A percentile compares a stretch with the other conserved stretches of the same genome.
Evolutionary conservation across 2,113 vertebrate genomes (phyloP).

Genomic region (Apodemus speciosus): DNA sequence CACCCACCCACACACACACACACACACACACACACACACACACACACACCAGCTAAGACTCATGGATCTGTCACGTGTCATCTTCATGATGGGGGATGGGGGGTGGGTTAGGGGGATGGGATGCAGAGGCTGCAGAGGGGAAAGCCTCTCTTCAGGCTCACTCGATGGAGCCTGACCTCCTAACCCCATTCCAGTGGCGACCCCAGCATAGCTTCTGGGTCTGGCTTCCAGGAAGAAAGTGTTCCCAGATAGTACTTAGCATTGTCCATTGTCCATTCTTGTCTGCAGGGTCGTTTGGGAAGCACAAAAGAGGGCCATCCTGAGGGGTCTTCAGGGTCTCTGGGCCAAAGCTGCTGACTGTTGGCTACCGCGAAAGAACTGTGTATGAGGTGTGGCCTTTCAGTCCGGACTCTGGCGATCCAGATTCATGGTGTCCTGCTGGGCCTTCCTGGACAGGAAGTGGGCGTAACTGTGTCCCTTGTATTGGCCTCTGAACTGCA

Average conservation of each 20-base stretch:
- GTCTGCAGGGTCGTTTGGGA: not conserved
- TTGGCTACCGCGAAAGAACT: not conserved
- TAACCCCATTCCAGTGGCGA: not conserved
- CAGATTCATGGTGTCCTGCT: conserved; percentile 39
- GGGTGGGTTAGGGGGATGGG: not conserved
- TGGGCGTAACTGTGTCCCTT: conserved; percentile 86
- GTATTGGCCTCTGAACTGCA: conserved; percentile 88
- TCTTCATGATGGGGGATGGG: too few relatives aligned
- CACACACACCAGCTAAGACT: not conserved
- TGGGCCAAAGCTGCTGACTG: not conserved
- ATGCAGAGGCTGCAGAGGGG: not conserved
- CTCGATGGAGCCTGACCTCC: too few relatives aligned
- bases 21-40: not conserved
- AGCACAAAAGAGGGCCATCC: not conserved
- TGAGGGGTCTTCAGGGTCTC: not conserved
- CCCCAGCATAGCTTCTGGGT: fast-evolving
- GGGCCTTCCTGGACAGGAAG: conserved; percentile 68
- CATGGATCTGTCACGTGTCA: not conserved
- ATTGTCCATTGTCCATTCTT: too few relatives aligned
- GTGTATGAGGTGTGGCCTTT: not conserved
- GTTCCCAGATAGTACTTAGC: fast-evolving
- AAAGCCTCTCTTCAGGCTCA: too few relatives aligned
- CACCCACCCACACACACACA: too few relatives aligned
- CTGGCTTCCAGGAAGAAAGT: not conserved
- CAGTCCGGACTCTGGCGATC: conserved; percentile 72